Conservation (phyloP, 2,888 invertebrate genomes). For the Lamellibrachia satsuma region DNA sequence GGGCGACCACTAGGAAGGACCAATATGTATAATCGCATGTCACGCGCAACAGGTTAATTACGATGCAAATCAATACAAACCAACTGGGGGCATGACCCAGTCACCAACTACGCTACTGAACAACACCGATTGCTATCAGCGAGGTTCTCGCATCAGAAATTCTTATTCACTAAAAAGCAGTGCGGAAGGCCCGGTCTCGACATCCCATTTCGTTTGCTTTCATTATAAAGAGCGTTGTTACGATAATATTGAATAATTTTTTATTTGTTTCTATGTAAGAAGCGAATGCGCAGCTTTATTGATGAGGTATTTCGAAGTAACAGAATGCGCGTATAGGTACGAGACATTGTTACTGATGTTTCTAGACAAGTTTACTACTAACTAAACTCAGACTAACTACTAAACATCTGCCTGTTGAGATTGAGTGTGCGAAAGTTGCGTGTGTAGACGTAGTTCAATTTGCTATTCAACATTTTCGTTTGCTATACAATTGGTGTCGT, state of each 20-base stretch:
- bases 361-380: background rate
- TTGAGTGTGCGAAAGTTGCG: background rate
- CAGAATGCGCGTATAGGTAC: background rate
- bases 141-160: background rate
- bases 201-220: background rate
- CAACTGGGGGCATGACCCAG: too few species aligned
- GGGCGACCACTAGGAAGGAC: background rate
- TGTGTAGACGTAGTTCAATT: background rate
- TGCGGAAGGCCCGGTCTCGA: background rate
- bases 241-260: too few species aligned
- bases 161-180: background rate
- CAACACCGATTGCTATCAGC: too few species aligned
- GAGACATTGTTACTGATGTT: background rate
- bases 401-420: background rate
- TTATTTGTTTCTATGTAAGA: too few species aligned
- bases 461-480: slow-evolving; percentile 1
- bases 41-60: too few species aligned
- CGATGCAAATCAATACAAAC: too few species aligned
- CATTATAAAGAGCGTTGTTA: too few species aligned
- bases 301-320: too few species aligned
- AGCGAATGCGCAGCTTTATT: too few species aligned
- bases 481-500: background rate
- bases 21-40: background rate
- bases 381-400: background rate
- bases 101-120: too few species aligned